Percentiles rank a stretch among this genome's conserved stretches.
Conservation (phyloP, 2,113 vertebrate genomes). For the Grallaria varia region DNA sequence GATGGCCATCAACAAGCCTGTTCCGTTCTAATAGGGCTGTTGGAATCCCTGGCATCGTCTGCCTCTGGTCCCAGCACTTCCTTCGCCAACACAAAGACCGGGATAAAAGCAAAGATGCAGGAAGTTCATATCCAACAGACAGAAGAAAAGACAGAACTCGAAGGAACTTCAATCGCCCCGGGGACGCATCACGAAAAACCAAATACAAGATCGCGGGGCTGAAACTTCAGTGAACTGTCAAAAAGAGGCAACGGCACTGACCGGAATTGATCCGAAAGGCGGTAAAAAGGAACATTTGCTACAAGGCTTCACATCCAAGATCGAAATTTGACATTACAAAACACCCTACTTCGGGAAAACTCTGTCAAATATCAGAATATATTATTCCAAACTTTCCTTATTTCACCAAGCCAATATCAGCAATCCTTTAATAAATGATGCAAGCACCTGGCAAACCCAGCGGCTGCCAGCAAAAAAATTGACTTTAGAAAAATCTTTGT, state of each 20-base stretch:
- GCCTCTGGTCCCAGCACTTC: background rate
- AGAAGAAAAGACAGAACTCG: background rate
- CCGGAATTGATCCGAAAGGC: background rate
- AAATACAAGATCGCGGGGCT: background rate
- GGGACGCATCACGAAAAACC: background rate
- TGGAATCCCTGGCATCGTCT: background rate
- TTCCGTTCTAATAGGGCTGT: background rate
- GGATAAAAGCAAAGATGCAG: background rate
- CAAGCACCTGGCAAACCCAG: background rate
- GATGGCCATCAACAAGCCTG: background rate
- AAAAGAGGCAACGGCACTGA: background rate
- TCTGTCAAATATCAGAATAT: constrained; percentile 18
- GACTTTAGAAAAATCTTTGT: constrained; percentile 63
- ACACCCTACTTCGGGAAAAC: background rate
- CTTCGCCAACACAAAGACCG: background rate
- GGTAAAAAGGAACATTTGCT: background rate
- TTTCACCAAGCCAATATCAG: constrained; percentile 39
- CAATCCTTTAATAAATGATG: constrained; percentile 48
- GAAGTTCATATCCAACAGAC: background rate
- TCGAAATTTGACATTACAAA: constrained; percentile 16
- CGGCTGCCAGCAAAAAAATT: constrained; percentile 37
- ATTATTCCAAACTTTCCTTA: constrained; percentile 22
- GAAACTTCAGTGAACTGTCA: background rate
- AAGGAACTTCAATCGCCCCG: background rate
- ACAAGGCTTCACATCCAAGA: background rate